A percentile compares a stretch with the other conserved stretches of the same genome.
Conservation (phyloP, 2,113 vertebrate species). For the Lethenteron camtschaticum region DNA sequence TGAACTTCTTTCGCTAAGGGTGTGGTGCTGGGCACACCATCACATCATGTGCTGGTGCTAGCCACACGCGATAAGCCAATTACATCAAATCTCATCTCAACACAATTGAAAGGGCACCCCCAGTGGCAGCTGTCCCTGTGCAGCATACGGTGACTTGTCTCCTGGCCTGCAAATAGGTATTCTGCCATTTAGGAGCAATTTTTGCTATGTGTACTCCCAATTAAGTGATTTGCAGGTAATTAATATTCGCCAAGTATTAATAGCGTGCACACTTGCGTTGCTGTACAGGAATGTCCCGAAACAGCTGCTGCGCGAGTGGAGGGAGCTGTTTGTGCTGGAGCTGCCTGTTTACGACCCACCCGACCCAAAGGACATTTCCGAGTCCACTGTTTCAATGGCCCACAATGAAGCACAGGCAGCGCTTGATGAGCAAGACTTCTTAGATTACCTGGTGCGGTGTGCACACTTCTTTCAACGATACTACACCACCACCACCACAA, state of each 20-base stretch:
- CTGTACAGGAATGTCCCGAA: conserved; percentile 37
- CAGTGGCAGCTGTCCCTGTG: too few relatives aligned
- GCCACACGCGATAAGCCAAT: too few relatives aligned
- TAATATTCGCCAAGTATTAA: neutral
- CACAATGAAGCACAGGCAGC: conserved; percentile 40
- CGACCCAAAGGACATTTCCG: conserved; percentile 13
- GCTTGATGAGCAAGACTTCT: conserved; percentile 53
- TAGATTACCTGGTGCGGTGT: conserved; percentile 48
- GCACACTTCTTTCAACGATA: too few relatives aligned
- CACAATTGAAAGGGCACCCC: too few relatives aligned
- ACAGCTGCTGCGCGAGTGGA: conserved; percentile 58
- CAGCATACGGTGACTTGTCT: too few relatives aligned
- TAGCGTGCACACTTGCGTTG: neutral
- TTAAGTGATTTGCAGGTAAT: too few relatives aligned
- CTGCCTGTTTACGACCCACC: conserved; percentile 43
- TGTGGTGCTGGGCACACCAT: too few relatives aligned
- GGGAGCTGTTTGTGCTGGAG: conserved; percentile 42
- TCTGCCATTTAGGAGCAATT: neutral
- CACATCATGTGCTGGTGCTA: too few relatives aligned
- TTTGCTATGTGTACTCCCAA: neutral
- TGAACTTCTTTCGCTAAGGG: too few relatives aligned
- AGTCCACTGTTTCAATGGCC: conserved; percentile 18
- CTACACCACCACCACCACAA: too few relatives aligned
- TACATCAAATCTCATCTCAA: too few relatives aligned
- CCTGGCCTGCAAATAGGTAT: neutral